Evolutionary conservation across 2,888 invertebrate species (phyloP), one percentile per base, ranked within the genome.

Genomic region (Cerastis leucographa): DNA sequence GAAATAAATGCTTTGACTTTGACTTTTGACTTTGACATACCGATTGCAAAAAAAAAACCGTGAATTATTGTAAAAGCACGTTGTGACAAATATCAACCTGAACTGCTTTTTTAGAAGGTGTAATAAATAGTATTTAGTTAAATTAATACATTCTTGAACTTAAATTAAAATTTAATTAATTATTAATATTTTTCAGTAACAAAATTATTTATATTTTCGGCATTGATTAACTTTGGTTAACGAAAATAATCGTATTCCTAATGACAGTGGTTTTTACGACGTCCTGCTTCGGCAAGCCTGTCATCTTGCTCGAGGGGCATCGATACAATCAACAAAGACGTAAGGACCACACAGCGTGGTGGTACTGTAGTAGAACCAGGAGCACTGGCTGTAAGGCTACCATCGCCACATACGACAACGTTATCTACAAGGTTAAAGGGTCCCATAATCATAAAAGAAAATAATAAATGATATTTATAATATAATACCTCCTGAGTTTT

Each of bases 261-360:
- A 54, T 89, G 86, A 25, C 84, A 89, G 88, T 91, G 8, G 83
- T 92, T 29, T 92, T 92, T 51, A 89, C 90, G 7, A 82, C 66
- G 49, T 89, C 88, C 7, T 85, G 88, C 19, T 78, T 35, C 2
- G 93, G 93, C 0, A 89, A 71, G 9, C 90, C 90, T 0, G 88
- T 88, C 1, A 91, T 93, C 25, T 44, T 91, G 51, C 87, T 92
- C 11, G 92, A 91, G 5, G 84, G 80, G 12, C 76, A 85, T 62
- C 80, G 87, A 29, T 86, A 71, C 35, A 87, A 87, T 51, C 81
- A 73, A 22, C 68, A 12, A 17, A 76, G 77, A 19, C 46, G 76
- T 35, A 74, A 78, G 9, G 90, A 89, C 0, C 59, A 67, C 4
- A 83, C 84, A 5, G 83, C 59, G 59, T 59, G 17, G 25, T 59